Base-by-base conservation (phyloP, 1,140 invertebrate genomes). In the Megalopta genalis region DNA sequence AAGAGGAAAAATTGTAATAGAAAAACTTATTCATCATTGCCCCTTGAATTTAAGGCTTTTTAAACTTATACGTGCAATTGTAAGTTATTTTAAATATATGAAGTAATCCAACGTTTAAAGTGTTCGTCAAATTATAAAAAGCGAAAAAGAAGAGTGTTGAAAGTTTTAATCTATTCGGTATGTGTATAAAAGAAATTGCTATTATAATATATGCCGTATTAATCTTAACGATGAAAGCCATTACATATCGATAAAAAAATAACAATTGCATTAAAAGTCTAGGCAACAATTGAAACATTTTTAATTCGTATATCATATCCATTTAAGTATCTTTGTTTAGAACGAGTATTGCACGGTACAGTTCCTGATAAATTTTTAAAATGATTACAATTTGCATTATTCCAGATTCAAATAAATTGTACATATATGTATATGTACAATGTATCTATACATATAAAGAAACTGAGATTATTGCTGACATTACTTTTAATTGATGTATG, bases 1-100 rank as follows among this genome's bases (percentile, higher is more conserved):
- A 83, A 75, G 42, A 80, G n/a, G 25, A 46, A 42, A 25, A 82
- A 73, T 62, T 86, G 82, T 82, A 80, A 82, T 85, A 46, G 27
- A 66, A 63, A 75, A 69, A 21, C 68, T 9, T 75, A 66, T 81
- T 62, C 69, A 71, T 66, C 75, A 71, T 60, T 75, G 16, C 76
- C 42, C 74, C 65, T 76, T 76, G 14, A 68, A 59, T 76, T 57
- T 68, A 68, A 69, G n/a, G 25, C 16, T 42, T 76, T 46, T 23
- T 10, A 49, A 37, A 54, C 10, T 66, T 49, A 25, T 12, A 14
- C 49, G n/a, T 74, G 14, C 18, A 49, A 49, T 64, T 73, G 63
- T 25, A 73, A 63, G 25, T 63, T 73, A 32, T 37, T 46, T 23
- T 46, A 8, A 73, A 73, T 37, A 63, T 37, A 63, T 2, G 14